phyloP scores from a whole-genome alignment of 2,797 vertebrate genomes.

The Hemibagrus guttatus region DNA sequence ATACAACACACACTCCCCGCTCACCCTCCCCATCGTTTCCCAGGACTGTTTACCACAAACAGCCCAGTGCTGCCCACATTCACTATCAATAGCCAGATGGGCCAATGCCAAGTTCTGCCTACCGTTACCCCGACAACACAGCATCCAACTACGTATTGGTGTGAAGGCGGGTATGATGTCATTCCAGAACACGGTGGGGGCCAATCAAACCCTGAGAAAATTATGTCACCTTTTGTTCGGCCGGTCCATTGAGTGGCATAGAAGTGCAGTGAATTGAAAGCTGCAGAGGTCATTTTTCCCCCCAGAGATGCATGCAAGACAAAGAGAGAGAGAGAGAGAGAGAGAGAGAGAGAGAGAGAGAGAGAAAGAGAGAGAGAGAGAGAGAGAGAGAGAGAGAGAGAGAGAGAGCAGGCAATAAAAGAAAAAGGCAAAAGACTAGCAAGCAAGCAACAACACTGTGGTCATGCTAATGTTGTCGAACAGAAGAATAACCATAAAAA shows the following conservation, averaged over 20 bases:
- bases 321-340: slow-evolving; percentile 57
- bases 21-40: slow-evolving; percentile 62
- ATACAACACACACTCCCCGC: slow-evolving; percentile 11
- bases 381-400: slow-evolving; percentile 57
- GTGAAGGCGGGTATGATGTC: slow-evolving; percentile 76
- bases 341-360: slow-evolving; percentile 61
- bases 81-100: slow-evolving; percentile 72
- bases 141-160: slow-evolving; percentile 69
- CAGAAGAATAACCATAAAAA: slow-evolving; percentile 80
- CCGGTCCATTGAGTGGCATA: slow-evolving; percentile 85
- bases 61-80: slow-evolving; percentile 67
- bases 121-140: slow-evolving; percentile 80
- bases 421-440: slow-evolving; percentile 55
- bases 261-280: slow-evolving; percentile 86
- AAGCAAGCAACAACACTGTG: slow-evolving; percentile 74
- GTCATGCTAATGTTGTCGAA: slow-evolving; percentile 81
- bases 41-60: slow-evolving; percentile 74
- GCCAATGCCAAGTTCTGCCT: slow-evolving; percentile 78
- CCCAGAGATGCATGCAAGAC: slow-evolving; percentile 58
- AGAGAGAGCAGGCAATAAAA: slow-evolving; percentile 34
- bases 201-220: slow-evolving; percentile 81
- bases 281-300: slow-evolving; percentile 76
- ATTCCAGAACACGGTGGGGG: slow-evolving; percentile 71
- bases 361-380: slow-evolving; percentile 54
- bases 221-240: slow-evolving; percentile 90